phyloP scores from a whole-genome alignment of 2,113 vertebrate genomes.

The Prolemur simus region DNA sequence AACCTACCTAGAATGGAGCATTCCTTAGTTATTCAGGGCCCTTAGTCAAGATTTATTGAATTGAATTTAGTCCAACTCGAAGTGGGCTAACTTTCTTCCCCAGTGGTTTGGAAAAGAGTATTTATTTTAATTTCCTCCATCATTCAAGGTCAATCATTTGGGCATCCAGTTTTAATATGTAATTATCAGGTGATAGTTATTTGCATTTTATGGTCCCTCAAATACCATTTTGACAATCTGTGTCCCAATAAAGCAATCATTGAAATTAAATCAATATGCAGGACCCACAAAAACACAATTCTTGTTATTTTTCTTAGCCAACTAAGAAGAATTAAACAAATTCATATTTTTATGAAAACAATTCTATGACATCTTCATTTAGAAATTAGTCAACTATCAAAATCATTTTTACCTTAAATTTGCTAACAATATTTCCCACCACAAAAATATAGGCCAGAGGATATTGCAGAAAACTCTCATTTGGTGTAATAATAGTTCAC shows the following conservation, averaged over 20 bases:
- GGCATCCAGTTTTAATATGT: neutral
- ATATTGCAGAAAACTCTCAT: neutral
- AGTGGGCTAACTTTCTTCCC: neutral
- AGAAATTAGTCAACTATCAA: conserved; percentile 28
- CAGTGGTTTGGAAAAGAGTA: conserved; percentile 4
- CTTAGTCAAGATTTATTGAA: conserved; percentile 9
- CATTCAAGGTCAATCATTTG: conserved; percentile 27
- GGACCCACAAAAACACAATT: neutral
- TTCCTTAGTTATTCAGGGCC: neutral
- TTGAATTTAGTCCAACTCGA: neutral
- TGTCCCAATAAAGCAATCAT: neutral
- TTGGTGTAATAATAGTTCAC: conserved; percentile 28
- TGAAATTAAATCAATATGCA: conserved; percentile 46
- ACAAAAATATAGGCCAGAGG: conserved; percentile 17
- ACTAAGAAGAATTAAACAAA: neutral
- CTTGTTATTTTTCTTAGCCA: neutral
- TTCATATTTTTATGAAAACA: conserved; percentile 50
- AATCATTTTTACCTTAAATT: conserved; percentile 52
- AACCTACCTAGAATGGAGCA: neutral
- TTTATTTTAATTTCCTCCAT: conserved; percentile 35
- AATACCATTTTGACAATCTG: conserved; percentile 13
- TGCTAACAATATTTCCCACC: neutral
- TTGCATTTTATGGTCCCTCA: conserved; percentile 28
- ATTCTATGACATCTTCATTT: conserved; percentile 29
- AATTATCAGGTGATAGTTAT: conserved; percentile 27